phyloP scores from a whole-genome alignment of 2,113 vertebrate genomes.

The Xenus cinereus region DNA sequence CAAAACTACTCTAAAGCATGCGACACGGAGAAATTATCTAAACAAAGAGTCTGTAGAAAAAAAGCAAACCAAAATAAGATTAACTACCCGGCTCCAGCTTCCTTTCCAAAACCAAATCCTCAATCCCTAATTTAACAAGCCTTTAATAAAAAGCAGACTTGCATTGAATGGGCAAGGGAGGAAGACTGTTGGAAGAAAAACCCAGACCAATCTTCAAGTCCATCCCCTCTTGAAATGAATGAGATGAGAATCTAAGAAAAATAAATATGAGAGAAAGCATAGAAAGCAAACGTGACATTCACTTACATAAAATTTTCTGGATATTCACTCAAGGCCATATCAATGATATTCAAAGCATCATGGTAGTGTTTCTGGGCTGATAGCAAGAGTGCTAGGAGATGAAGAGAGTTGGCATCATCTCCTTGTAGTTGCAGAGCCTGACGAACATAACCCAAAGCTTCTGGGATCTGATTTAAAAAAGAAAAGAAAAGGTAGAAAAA shows the following conservation, averaged over 20 bases:
- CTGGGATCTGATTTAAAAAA: conserved; percentile 84
- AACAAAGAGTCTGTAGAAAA: neutral
- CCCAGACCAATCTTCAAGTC: neutral
- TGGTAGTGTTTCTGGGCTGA: conserved; percentile 99
- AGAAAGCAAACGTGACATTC: neutral
- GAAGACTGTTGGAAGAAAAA: neutral
- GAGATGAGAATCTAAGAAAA: neutral
- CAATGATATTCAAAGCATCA: conserved; percentile 94
- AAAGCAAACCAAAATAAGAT: neutral
- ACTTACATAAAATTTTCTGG: conserved; percentile 97
- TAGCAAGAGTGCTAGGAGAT: conserved; percentile 92
- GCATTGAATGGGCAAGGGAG: neutral
- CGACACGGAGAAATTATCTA: neutral
- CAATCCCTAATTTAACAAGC: neutral
- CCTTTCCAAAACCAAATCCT: neutral
- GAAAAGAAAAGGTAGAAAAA: conserved; percentile 4
- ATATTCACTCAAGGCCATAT: conserved; percentile 98
- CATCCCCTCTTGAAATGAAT: neutral
- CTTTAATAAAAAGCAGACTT: neutral
- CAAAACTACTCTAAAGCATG: neutral
- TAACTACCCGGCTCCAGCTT: neutral
- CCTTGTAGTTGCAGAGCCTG: conserved; percentile 97
- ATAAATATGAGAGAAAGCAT: neutral
- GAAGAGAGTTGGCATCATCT: conserved; percentile 94
- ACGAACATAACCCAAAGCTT: conserved; percentile 94